These are phyloP conservation scores for Margaritifera margaritifera DNA, from an alignment of 2,888 invertebrate genomes.

Conservation along the genomic window DNA sequence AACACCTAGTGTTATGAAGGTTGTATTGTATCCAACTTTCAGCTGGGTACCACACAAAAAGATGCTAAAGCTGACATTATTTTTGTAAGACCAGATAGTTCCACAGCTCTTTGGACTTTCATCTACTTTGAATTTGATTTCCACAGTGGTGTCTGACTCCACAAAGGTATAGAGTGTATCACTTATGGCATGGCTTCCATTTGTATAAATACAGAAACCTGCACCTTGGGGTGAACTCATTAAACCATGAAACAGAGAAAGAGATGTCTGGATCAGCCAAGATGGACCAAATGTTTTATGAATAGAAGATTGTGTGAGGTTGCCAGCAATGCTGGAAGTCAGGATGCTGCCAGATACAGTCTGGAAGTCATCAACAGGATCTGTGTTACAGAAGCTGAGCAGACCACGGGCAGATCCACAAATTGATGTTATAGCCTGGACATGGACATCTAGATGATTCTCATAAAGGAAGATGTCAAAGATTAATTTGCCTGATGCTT, in stretches of 20 bases:
- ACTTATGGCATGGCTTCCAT: conserved; percentile 28
- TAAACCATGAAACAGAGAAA: conserved; percentile 24
- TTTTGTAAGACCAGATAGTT: conserved; percentile 47
- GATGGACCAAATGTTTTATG: conserved; percentile 40
- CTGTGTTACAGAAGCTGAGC: conserved; percentile 22
- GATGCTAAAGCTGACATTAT: conserved; percentile 14
- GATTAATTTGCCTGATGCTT: conserved; percentile 3
- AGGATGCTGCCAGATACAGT: conserved; percentile 29
- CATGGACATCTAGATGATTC: conserved; percentile 12
- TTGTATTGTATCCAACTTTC: conserved; percentile 17
- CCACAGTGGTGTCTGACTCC: conserved; percentile 43
- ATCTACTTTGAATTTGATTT: conserved; percentile 44
- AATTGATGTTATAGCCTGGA: conserved; percentile 5
- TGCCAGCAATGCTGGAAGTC: conserved; percentile 6
- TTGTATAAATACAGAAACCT: conserved; percentile 37
- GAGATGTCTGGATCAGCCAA: conserved; percentile 21
- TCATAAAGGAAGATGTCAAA: conserved; percentile 17
- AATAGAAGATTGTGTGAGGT: conserved; percentile 31
- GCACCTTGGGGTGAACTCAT: conserved; percentile 17
- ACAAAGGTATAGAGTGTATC: conserved; percentile 35
- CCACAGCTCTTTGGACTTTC: conserved; percentile 24
- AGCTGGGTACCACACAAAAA: conserved; percentile 36
- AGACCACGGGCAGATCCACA: conserved; percentile 26
- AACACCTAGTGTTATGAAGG: conserved; percentile 12
- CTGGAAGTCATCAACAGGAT: conserved; percentile 31